Percentiles rank a stretch among this genome's conserved stretches.
phyloP scores from a whole-genome alignment of 1,140 invertebrate genomes.

The Penaeus japonicus region DNA sequence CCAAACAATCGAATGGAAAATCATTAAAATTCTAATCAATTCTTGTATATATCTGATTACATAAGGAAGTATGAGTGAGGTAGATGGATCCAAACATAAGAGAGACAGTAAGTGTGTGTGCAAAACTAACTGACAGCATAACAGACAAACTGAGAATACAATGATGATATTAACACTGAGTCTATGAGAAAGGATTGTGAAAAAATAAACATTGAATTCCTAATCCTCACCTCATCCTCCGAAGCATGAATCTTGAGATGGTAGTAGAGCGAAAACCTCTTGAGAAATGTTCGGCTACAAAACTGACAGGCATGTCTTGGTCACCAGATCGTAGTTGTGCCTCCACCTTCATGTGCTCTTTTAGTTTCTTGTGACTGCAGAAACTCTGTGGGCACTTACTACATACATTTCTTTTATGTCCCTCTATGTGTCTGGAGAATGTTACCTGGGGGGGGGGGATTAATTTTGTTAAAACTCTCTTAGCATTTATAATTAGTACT shows the following conservation, averaged over 20 bases:
- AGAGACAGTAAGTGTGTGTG: not conserved
- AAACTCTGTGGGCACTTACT: slow-evolving; percentile 34
- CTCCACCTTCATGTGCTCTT: slow-evolving; percentile 40
- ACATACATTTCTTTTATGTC: slow-evolving; percentile 44
- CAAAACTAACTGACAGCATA: too few species aligned
- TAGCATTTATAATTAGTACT: not conserved
- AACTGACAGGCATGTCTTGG: slow-evolving; percentile 30
- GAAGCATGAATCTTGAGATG: slow-evolving; percentile 38
- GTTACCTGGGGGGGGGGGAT: not conserved
- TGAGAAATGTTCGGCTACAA: slow-evolving; percentile 35
- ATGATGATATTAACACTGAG: too few species aligned
- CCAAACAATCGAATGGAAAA: slow-evolving; percentile 3
- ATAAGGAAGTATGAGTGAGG: not conserved
- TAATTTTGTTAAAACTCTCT: not conserved
- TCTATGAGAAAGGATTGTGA: too few species aligned
- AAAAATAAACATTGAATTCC: too few species aligned
- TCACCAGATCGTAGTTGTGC: slow-evolving; percentile 33
- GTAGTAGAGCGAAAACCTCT: slow-evolving; percentile 33
- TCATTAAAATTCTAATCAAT: not conserved
- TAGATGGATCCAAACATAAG: not conserved
- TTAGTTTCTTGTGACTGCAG: slow-evolving; percentile 41
- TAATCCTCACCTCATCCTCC: not conserved
- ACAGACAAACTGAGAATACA: not conserved
- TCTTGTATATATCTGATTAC: not conserved
- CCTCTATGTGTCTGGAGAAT: slow-evolving; percentile 17